Base-by-base conservation (phyloP, 2,113 vertebrate species). In the Tricholaema leucomelas region DNA sequence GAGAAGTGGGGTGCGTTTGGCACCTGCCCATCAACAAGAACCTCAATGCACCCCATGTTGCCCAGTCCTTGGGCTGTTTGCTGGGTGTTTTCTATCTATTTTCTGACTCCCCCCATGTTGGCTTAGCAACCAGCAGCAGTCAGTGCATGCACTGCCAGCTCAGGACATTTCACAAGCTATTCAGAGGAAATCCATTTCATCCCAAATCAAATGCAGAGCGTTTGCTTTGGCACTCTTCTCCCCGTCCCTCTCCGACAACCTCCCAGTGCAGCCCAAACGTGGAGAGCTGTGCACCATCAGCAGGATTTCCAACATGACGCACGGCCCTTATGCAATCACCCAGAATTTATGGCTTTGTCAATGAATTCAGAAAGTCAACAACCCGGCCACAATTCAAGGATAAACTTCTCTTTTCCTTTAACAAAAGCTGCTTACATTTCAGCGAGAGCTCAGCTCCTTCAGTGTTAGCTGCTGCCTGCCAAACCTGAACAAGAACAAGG, bases 141-240 rank as follows among this genome's bases (percentile, higher is more conserved):
- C 50, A 36, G 46, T 5, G 20, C 74, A 42, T 75, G 73, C 55
- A 40, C 0, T 81, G 85, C 72, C 83, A 65, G 72, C 85, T 64
- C 75, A 60, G 89, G 91, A 82, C 24, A 61, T 94, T 93, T 92
- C 16, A 7, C 75, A 95, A 95, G 71, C 63, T 48, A 36, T 94
- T 93, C 91, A 87, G 82, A 76, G 85, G 94, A 80, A 96, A 80
- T 71, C 85, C 50, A 23, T 72, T 88, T 67, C 59, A 87, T 48
- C 88, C 93, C 71, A 96, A 96, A 96, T 85, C 81, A 94, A 96
- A 94, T 0, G 61, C 5, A 55, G 86, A 94, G 87, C 92, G 95
- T 96, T 96, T 96, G 85, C 85, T 92, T 93, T 96, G 95, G 95
- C 93, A 9, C 55, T 61, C 79, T 63, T 46, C 80, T 91, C 75